phyloP scores from a whole-genome alignment of 2,113 vertebrate genomes.

The Eulacestoma nigropectus region DNA sequence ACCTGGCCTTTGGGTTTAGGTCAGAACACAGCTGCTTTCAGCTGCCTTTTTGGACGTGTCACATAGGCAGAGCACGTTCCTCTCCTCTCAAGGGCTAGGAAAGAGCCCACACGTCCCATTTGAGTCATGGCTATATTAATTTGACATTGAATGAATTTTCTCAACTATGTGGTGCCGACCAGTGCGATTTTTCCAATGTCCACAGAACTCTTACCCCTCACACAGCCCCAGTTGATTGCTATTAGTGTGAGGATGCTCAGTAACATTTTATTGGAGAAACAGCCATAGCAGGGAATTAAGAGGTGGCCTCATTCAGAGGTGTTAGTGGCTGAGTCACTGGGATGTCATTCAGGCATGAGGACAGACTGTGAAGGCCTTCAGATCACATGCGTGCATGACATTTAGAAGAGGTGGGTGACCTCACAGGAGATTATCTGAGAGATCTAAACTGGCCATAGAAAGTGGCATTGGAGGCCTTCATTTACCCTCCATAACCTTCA shows the following conservation, averaged over 20 bases:
- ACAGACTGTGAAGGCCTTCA: slow-evolving; percentile 54
- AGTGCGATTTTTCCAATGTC: not conserved
- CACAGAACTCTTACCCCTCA: rapidly evolving
- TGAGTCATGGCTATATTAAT: not conserved
- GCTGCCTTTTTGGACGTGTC: rapidly evolving
- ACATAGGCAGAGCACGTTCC: rapidly evolving
- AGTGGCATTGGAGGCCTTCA: slow-evolving; percentile 35
- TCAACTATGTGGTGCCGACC: rapidly evolving
- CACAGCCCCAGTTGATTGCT: not conserved
- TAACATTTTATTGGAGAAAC: not conserved
- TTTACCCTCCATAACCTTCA: slow-evolving; percentile 60
- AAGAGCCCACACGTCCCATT: not conserved
- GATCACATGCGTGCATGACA: slow-evolving; percentile 77
- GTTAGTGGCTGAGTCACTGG: slow-evolving; percentile 69
- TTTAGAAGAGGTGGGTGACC: slow-evolving; percentile 72
- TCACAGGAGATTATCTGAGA: slow-evolving; percentile 68
- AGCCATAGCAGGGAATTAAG: slow-evolving; percentile 39
- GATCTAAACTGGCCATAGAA: slow-evolving; percentile 28
- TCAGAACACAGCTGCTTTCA: not conserved
- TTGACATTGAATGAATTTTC: not conserved
- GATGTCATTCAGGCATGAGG: slow-evolving; percentile 47
- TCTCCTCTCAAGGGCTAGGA: not conserved
- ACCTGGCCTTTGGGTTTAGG: not conserved
- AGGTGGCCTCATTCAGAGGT: not conserved
- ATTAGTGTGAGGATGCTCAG: not conserved